Base-by-base conservation (phyloP, 2,113 vertebrate species). In the Sylvietta virens region DNA sequence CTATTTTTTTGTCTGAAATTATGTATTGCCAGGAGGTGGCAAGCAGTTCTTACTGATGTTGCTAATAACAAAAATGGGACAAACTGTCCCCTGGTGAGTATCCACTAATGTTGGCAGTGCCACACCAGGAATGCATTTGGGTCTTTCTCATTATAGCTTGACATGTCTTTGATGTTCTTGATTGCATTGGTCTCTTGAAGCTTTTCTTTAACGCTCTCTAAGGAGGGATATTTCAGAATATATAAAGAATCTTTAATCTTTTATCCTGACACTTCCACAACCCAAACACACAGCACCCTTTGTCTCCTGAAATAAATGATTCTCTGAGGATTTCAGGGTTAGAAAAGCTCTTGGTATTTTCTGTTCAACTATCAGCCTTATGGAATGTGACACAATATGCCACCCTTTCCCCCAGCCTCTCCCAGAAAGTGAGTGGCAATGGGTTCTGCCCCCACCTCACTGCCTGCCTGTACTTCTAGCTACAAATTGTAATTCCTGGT, bases 181-280 rank as follows among this genome's bases (percentile, higher is more conserved):
- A 95, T 89, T 96, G 90, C 79, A 90, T 9, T 91, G 94, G 92
- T 82, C 67, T 96, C 94, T 89, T 94, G 91, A 88, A 94, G 93
- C 86, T 90, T 94, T 84, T 77, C 86, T 94, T 94, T 91, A 88
- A 76, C 0, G 0, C 62, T 90, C 79, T 91, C 81, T 69, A 19
- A 88, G 66, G 66, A 74, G 45, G 30, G 69, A 57, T 90, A 74
- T 88, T 94, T 93, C 86, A 86, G 93, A 96, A 85, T 61, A 81
- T 53, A 91, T 78, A 81, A 95, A 94, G 53, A 69, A 72, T 70
- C 33, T 81, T 94, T 90, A 81, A 58, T 94, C 81, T 88, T 95
- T 84, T 53, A 61, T 93, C 67, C 88, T 77, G 30, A 67, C 89
- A 50, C 45, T 81, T 95, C 67, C 42, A 73, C 51, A 82, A 50